These are phyloP conservation scores for Dryobota labecula DNA, from an alignment of 2,888 invertebrate genomes.

Conservation along the genomic window DNA sequence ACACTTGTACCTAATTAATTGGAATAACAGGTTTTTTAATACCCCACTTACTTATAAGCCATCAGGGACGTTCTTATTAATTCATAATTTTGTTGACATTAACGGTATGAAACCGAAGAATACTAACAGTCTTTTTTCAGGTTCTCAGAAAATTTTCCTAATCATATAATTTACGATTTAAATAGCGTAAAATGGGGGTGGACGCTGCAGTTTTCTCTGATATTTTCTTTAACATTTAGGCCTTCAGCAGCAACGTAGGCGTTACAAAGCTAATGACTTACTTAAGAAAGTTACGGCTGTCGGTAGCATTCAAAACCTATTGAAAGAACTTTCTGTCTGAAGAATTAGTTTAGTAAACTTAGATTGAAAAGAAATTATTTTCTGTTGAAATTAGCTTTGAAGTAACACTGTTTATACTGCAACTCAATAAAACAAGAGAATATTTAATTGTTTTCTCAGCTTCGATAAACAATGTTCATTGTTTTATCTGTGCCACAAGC, in stretches of 20 bases:
- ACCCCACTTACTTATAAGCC: neutral
- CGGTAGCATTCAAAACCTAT: conserved; percentile 20
- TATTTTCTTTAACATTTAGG: neutral
- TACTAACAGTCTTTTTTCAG: neutral
- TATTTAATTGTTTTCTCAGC: conserved; percentile 29
- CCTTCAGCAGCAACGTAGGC: conserved; percentile 1
- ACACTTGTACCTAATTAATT: neutral
- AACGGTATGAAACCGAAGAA: neutral
- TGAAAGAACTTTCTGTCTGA: conserved; percentile 8
- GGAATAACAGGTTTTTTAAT: neutral
- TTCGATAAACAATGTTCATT: conserved; percentile 52
- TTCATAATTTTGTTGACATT: neutral
- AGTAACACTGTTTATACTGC: conserved; percentile 24
- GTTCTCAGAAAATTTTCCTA: neutral
- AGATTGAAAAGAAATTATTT: conserved; percentile 10
- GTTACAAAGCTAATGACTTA: conserved; percentile 15
- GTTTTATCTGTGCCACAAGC: conserved; percentile 57
- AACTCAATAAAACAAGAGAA: conserved; percentile 32
- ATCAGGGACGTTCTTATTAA: neutral
- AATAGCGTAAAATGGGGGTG: neutral
- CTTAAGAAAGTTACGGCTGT: conserved; percentile 12
- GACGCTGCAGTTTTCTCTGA: neutral
- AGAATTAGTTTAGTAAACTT: conserved; percentile 14
- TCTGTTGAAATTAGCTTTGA: conserved; percentile 17
- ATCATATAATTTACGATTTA: neutral